These are phyloP conservation scores for Nudaria mundana DNA, from an alignment of 2,888 invertebrate species.

Conservation along the genomic window DNA sequence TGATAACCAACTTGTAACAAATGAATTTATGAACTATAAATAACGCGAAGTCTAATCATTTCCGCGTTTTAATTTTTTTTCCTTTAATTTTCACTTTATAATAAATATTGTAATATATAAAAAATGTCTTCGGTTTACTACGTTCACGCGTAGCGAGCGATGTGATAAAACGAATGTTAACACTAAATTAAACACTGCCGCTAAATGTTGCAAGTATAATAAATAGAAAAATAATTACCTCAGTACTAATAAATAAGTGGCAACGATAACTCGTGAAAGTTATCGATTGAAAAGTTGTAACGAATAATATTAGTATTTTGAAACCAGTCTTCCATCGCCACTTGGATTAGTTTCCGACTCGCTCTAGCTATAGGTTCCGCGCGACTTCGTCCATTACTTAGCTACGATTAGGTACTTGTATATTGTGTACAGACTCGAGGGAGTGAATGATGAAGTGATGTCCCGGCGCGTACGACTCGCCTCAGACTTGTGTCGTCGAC, in stretches of 20 bases:
- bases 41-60: slow-evolving; percentile 22
- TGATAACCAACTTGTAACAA: background rate
- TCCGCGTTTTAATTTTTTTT: slow-evolving; percentile 27
- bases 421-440: slow-evolving; percentile 43
- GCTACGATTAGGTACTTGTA: slow-evolving; percentile 58
- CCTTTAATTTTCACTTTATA: slow-evolving; percentile 10
- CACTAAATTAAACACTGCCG: slow-evolving; percentile 39
- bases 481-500: slow-evolving; percentile 31
- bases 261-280: slow-evolving; percentile 29
- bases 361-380: slow-evolving; percentile 42
- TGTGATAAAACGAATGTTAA: slow-evolving; percentile 4
- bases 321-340: slow-evolving; percentile 64
- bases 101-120: background rate
- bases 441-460: slow-evolving; percentile 18
- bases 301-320: slow-evolving; percentile 32
- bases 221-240: slow-evolving; percentile 33
- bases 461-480: slow-evolving; percentile 38
- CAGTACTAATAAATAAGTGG: slow-evolving; percentile 42
- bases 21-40: background rate
- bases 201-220: slow-evolving; percentile 39
- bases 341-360: slow-evolving; percentile 23
- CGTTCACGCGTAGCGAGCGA: slow-evolving; percentile 4
- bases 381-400: slow-evolving; percentile 64
- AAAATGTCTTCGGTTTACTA: slow-evolving; percentile 1
- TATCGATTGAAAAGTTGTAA: slow-evolving; percentile 27